Evolutionary conservation across 1,140 invertebrate species (phyloP).

Genomic region (Tachypleus tridentatus): DNA sequence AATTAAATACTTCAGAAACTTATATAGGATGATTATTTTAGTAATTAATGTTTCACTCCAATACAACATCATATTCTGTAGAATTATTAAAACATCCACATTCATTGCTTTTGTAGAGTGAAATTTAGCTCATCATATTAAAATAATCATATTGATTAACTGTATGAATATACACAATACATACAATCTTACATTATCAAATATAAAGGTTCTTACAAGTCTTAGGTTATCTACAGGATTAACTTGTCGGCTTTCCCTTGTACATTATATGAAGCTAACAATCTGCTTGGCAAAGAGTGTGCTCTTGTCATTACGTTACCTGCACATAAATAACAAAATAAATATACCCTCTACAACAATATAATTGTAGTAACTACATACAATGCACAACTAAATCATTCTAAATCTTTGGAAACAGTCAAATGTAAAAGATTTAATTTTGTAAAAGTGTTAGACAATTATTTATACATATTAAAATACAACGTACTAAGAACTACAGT

Average conservation of each 20-base stretch:
- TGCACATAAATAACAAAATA: slow-evolving; percentile 31
- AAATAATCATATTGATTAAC: not conserved
- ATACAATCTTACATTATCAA: not conserved
- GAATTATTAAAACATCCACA: not conserved
- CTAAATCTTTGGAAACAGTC: too few relatives aligned
- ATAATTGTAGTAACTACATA: too few relatives aligned
- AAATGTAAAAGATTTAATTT: too few relatives aligned
- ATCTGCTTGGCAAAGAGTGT: slow-evolving; percentile 83
- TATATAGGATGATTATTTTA: not conserved
- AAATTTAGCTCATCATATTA: not conserved
- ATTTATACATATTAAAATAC: too few relatives aligned
- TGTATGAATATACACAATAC: not conserved
- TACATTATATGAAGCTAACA: slow-evolving; percentile 88
- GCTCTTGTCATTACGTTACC: slow-evolving; percentile 66
- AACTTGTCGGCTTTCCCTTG: slow-evolving; percentile 73
- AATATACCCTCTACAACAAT: too few relatives aligned
- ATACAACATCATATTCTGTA: not conserved
- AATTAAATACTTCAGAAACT: not conserved
- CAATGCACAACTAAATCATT: too few relatives aligned
- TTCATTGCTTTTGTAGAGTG: not conserved
- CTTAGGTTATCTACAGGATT: slow-evolving; percentile 80
- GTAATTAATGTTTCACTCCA: not conserved
- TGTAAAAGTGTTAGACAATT: too few relatives aligned
- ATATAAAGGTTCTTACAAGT: slow-evolving; percentile 47
- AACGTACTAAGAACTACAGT: too few relatives aligned